phyloP scores from a whole-genome alignment of 2,888 invertebrate species.

The Caenorhabditis panamensis region DNA sequence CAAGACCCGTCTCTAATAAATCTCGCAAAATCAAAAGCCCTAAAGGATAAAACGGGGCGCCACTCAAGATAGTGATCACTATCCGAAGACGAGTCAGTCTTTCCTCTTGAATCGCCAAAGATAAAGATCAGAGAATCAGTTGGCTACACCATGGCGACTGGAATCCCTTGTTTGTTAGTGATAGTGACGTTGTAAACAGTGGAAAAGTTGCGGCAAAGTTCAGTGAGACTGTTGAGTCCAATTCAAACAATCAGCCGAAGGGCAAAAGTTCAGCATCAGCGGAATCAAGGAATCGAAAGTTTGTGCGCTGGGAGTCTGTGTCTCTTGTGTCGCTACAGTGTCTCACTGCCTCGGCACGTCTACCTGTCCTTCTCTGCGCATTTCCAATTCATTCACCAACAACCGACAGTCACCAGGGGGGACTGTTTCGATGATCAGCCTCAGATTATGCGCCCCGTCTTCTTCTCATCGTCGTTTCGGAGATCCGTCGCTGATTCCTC shows the following conservation, averaged over 20 bases:
- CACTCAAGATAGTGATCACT: conserved; percentile 8
- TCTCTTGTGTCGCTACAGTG: conserved; percentile 11
- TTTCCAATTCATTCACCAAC: conserved; percentile 1
- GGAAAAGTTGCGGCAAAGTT: conserved; percentile 3
- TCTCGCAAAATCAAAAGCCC: conserved; percentile 13
- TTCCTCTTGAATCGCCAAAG: neutral
- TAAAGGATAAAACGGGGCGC: conserved; percentile 1
- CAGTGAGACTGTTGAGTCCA: neutral
- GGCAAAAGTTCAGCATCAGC: conserved; percentile 56
- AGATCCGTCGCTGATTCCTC: neutral
- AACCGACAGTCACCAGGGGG: neutral
- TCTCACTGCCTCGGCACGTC: conserved; percentile 14
- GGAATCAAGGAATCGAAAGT: conserved; percentile 60
- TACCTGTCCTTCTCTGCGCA: conserved; percentile 26
- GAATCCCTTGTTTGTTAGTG: too few species aligned
- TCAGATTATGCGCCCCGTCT: neutral
- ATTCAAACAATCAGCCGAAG: conserved; percentile 19
- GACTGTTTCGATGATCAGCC: conserved; percentile 50
- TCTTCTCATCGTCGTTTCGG: neutral
- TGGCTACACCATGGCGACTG: neutral
- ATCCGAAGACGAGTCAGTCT: too few species aligned
- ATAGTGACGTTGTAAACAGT: too few species aligned
- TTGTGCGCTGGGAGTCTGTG: conserved; percentile 11
- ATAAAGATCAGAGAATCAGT: conserved; percentile 1
- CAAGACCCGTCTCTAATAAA: too few species aligned